A percentile compares a stretch with the other conserved stretches of the same genome.
phyloP scores from a whole-genome alignment of 2,888 invertebrate genomes.

The Coenonympha arcania region DNA sequence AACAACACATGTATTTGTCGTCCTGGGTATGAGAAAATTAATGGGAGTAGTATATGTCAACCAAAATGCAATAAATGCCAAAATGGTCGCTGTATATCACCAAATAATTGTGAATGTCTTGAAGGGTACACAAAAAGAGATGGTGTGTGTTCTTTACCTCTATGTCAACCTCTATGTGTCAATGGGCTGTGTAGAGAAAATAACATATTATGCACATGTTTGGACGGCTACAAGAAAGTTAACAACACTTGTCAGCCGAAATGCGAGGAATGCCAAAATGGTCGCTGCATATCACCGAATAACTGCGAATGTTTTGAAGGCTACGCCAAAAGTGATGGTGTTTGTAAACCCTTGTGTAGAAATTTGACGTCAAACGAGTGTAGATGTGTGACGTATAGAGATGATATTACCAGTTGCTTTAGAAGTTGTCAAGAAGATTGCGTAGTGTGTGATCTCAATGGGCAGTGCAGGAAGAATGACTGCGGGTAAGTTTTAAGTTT shows the following conservation, averaged over 20 bases:
- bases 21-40: conserved; percentile 33
- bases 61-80: conserved; percentile 30
- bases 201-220: too few species aligned
- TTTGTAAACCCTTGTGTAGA: neutral
- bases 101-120: conserved; percentile 75
- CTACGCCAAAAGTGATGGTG: neutral
- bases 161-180: too few species aligned
- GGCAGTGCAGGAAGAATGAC: conserved; percentile 21
- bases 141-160: too few species aligned
- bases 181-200: too few species aligned
- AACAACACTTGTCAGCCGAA: conserved; percentile 30
- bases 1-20: conserved; percentile 55
- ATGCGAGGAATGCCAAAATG: conserved; percentile 34
- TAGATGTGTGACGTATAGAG: conserved; percentile 50
- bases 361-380: conserved; percentile 50
- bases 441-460: conserved; percentile 29
- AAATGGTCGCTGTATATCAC: conserved; percentile 56
- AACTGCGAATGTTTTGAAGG: conserved; percentile 55
- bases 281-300: conserved; percentile 67
- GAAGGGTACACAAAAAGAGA: too few species aligned
- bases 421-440: conserved; percentile 34
- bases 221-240: conserved; percentile 33
- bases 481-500: conserved; percentile 21
- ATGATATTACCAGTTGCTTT: conserved; percentile 28
- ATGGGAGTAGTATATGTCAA: conserved; percentile 30